Evolutionary conservation across 2,113 vertebrate genomes (phyloP), one percentile per base, ranked within the genome.

Genomic region (Peromyscus leucopus): DNA sequence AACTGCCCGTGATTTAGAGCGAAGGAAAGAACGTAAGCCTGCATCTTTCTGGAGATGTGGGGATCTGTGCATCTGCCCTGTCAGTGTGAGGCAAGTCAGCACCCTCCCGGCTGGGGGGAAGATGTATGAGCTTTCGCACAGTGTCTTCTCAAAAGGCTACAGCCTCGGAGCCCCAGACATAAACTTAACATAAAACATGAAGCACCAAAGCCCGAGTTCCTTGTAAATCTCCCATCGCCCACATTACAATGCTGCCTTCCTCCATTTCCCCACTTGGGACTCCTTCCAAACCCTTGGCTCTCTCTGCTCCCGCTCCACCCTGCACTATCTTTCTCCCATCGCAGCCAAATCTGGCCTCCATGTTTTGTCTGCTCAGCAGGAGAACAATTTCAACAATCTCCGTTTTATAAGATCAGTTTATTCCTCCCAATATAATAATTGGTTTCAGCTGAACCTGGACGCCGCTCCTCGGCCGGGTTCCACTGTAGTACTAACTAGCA

Each of bases 391-490:
- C 93, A 96, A 96, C 85, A 93, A 97, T 85, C 89, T 90, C 84
- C 75, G 83, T 94, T 96, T 96, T 92, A 93, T 89, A 95, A 93
- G 67, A 82, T 94, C 76, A 48, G 83, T 93, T 93, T 91, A 96
- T 95, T 89, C 88, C 57, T 96, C 97, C 76, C 91, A 98, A 95
- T 61, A 74, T 82, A 96, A 86, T 95, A 89, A 96, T 98, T 97
- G 72, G 31, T 97, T 98, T 97, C 96, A 95, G 72, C 96, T 98
- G 98, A 97, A 71, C 88, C 94, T 94, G 48, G 96, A 97, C 19
- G 11, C 93, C 48, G 0, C 67, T 94, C 78, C 89, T 83, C 21
- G 5, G 97, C 67, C 8, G 1, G 28, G 13, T 48, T 94, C 75
- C 79, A 13, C 26, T 36, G 31, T 59, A 39, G 67, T 33, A 48